A percentile compares a stretch with the other conserved stretches of the same genome.
Conservation (phyloP, 2,113 vertebrate species). For the Cinclus mexicanus region DNA sequence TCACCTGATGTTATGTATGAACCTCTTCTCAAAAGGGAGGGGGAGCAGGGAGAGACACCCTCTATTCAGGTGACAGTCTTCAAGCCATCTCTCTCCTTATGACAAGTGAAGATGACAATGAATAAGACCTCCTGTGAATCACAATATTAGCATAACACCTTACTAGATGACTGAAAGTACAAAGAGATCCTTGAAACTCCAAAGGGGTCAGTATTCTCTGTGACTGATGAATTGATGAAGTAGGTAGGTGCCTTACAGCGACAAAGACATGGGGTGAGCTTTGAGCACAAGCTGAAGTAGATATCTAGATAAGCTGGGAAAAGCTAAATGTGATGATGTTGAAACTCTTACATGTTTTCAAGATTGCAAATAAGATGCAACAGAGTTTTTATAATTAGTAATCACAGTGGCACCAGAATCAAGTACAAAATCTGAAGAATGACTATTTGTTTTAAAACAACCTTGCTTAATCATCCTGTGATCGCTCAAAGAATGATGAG, state of each 20-base stretch:
- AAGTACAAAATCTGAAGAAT: conserved; percentile 24
- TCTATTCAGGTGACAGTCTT: background rate
- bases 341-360: background rate
- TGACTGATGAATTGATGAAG: background rate
- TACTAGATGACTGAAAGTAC: background rate
- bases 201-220: background rate
- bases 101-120: background rate
- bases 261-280: background rate
- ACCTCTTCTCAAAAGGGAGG: background rate
- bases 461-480: conserved; percentile 45
- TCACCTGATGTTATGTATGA: background rate
- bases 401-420: conserved; percentile 1
- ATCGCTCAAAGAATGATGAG: conserved; percentile 30
- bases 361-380: conserved; percentile 40
- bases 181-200: background rate
- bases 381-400: conserved; percentile 13
- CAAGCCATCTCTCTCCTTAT: background rate
- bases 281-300: background rate
- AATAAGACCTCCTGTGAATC: background rate
- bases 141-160: background rate
- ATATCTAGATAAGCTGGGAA: background rate
- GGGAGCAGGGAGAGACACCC: background rate
- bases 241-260: background rate
- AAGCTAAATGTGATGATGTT: background rate
- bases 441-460: conserved; percentile 59